These are phyloP conservation scores for Alosa sapidissima DNA, from an alignment of 2,797 vertebrate genomes.

Conservation along the genomic window DNA sequence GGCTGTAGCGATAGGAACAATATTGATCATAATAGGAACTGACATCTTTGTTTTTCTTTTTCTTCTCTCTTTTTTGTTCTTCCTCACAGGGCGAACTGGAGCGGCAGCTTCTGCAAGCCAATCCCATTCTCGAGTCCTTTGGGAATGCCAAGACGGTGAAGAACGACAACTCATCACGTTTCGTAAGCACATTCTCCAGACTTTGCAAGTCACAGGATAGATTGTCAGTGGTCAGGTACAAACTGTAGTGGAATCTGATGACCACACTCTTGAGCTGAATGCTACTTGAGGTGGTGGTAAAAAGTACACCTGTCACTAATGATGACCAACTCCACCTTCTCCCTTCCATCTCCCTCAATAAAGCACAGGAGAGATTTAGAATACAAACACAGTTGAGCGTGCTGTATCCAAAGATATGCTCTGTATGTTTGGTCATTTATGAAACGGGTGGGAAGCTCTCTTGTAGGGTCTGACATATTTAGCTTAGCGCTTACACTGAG, in stretches of 20 bases:
- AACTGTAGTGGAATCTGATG: not conserved
- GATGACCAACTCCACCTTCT: not conserved
- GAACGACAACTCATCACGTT: conserved; percentile 98
- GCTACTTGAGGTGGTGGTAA: not conserved
- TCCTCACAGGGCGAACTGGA: conserved; percentile 90
- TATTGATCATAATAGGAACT: conserved; percentile 8
- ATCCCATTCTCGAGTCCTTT: conserved; percentile 97
- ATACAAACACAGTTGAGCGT: not conserved
- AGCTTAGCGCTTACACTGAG: not conserved
- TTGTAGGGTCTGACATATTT: not conserved
- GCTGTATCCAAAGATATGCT: not conserved
- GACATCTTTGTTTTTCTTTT: not conserved
- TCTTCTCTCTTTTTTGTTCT: conserved; percentile 23
- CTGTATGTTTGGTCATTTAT: not conserved
- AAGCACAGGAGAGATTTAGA: not conserved
- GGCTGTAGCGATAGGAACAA: not conserved
- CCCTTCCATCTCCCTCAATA: no score
- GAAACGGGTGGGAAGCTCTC: not conserved
- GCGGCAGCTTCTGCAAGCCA: conserved; percentile 96
- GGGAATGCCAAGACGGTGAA: conserved; percentile 99
- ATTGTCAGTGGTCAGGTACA: not conserved
- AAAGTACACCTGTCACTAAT: not conserved
- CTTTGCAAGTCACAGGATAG: not conserved
- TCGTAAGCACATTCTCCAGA: conserved; percentile 81
- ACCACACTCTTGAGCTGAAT: not conserved